Evolutionary conservation across 2,888 invertebrate species (phyloP).

Genomic region (Serrognathus titanus): DNA sequence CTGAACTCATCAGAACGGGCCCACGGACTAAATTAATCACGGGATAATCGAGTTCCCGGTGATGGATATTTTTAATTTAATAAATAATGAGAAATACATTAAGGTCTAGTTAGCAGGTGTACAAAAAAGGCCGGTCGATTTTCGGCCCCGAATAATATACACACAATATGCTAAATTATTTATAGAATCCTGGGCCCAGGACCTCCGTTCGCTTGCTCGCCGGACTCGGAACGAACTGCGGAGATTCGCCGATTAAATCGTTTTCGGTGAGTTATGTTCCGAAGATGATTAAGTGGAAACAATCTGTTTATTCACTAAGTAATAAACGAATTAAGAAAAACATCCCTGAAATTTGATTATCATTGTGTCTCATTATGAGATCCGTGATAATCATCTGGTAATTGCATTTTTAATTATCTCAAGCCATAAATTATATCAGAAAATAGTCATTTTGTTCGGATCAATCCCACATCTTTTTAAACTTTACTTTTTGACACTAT

Average conservation of each 20-base stretch:
- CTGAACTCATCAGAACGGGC: slow-evolving; percentile 46
- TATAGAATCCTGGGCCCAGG: neutral
- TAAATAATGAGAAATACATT: slow-evolving; percentile 49
- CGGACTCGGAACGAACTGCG: neutral
- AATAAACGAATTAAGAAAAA: slow-evolving; percentile 15
- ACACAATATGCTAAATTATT: slow-evolving; percentile 4
- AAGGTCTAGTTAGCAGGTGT: slow-evolving; percentile 47
- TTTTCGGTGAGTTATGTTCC: neutral
- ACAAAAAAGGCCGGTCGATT: slow-evolving; percentile 41
- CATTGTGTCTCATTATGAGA: slow-evolving; percentile 18
- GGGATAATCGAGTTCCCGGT: slow-evolving; percentile 45
- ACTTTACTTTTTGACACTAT: too few relatives aligned
- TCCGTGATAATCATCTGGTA: neutral
- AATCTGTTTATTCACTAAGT: slow-evolving; percentile 13
- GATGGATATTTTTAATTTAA: slow-evolving; percentile 51
- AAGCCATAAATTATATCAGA: too few relatives aligned
- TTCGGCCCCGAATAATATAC: slow-evolving; percentile 6
- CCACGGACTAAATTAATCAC: slow-evolving; percentile 48
- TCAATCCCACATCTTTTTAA: too few relatives aligned
- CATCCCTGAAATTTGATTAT: slow-evolving; percentile 16
- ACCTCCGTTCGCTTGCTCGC: neutral
- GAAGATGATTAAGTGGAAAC: neutral
- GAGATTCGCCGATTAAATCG: neutral
- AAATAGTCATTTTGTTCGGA: too few relatives aligned
- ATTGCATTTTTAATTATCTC: neutral